Conservation (phyloP, 2,797 vertebrate genomes). For the Gouania willdenowi region DNA sequence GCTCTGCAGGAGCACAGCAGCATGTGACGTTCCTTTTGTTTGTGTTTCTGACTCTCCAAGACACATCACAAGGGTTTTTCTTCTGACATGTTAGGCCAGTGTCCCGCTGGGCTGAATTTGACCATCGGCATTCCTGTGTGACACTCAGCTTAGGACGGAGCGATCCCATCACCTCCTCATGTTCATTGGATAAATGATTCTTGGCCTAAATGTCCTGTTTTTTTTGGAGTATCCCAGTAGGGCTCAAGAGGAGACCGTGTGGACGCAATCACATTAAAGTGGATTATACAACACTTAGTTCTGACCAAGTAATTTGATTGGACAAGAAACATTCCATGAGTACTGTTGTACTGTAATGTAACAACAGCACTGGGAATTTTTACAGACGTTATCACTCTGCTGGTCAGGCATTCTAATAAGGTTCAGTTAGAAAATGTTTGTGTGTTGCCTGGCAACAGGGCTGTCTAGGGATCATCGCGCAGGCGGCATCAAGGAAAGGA, state of each 20-base stretch:
- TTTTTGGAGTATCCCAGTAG: conserved; percentile 12
- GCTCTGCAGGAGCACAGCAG: conserved; percentile 32
- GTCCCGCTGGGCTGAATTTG: conserved; percentile 13
- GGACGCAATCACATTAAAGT: too few species aligned
- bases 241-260: conserved; percentile 15
- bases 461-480: too few species aligned
- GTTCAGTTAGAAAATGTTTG: too few species aligned
- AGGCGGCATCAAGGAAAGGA: too few species aligned
- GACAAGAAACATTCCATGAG: too few species aligned
- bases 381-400: too few species aligned
- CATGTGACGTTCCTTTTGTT: conserved; percentile 19
- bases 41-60: conserved; percentile 37
- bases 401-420: too few species aligned
- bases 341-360: too few species aligned
- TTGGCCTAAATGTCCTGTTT: conserved; percentile 20
- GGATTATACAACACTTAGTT: too few species aligned
- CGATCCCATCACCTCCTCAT: conserved; percentile 43
- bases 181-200: conserved; percentile 45
- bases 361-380: too few species aligned
- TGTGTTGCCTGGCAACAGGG: too few species aligned
- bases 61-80: conserved; percentile 16
- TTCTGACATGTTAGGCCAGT: conserved; percentile 18
- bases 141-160: conserved; percentile 8
- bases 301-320: too few species aligned
- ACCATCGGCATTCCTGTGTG: conserved; percentile 12